Base-by-base conservation (phyloP, 2,113 vertebrate species). In the Callipepla californica region DNA sequence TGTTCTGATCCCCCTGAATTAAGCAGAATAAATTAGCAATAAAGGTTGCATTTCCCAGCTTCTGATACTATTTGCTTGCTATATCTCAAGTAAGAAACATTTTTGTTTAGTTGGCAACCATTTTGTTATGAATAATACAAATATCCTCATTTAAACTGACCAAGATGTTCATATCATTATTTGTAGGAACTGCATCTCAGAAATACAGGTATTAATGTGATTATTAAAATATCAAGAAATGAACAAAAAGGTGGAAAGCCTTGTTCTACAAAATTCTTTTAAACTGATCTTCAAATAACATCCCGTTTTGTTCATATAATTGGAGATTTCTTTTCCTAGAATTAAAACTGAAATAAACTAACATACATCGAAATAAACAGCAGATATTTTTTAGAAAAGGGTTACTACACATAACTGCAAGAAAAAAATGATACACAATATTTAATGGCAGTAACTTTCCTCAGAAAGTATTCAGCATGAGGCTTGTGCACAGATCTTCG, bases 401-500 rank as follows among this genome's bases (percentile, higher is more conserved):
- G 7, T 16, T 74, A 8, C 17, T 50, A 23, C n/a, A 11, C 10
- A 53, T 1, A 72, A 58, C 14, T 34, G 42, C n/a, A 45, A 75
- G 72, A 47, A 67, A 50, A 32, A 1, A n/a, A 34, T 69, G 86
- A 85, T 16, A 73, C 78, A 87, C 16, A 80, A 78, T 38, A 6
- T 11, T 69, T 44, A 68, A 61, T 19, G 67, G 30, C 6, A 79
- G 16, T 58, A 57, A 34, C 21, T 32, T 83, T 68, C 23, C 13
- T 58, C 21, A 70, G 8, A 48, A 23, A 5, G 1, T 51, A n/a
- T 59, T 16, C 83, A 0, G 0, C 14, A 57, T 22, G 40, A 88
- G 2, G 18, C 9, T 79, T 65, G 8, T 4, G 20, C 25, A 55
- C 15, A 47, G 2, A 19, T 76, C 66, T 67, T 75, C 72, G 36